Conservation (phyloP, 1,140 invertebrate genomes). For the Panagrolaimus sp. region DNA sequence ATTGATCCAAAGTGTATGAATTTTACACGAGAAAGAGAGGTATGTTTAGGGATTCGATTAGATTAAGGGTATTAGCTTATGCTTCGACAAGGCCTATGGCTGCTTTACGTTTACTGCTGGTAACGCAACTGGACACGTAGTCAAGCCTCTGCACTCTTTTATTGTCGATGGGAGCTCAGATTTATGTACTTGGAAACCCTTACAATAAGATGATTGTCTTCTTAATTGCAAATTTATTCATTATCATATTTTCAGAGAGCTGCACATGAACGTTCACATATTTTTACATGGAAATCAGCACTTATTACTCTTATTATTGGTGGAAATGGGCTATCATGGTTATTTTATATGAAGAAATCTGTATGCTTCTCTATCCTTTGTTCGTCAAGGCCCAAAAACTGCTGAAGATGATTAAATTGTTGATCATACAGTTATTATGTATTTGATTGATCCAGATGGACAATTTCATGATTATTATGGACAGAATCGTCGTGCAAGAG, state of each 20-base stretch:
- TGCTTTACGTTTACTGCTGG: no score
- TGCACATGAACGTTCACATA: slow-evolving; percentile 34
- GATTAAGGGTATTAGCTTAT: background rate
- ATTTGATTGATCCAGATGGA: slow-evolving; percentile 88
- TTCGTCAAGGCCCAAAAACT: no score
- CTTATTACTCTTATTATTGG: slow-evolving; percentile 31
- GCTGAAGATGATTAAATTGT: slow-evolving; percentile 62
- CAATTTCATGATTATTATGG: slow-evolving; percentile 96
- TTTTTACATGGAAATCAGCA: slow-evolving; percentile 45
- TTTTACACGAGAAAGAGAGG: slow-evolving; percentile 5
- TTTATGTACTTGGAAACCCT: no score
- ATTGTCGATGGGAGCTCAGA: no score
- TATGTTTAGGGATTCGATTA: background rate
- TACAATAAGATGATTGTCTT: no score
- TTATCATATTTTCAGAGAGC: slow-evolving; percentile 34
- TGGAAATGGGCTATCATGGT: slow-evolving; percentile 25
- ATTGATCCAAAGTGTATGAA: slow-evolving; percentile 10
- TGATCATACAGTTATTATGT: slow-evolving; percentile 97
- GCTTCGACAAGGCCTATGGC: no score
- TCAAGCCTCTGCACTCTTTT: no score
- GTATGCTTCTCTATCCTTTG: background rate
- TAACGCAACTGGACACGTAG: no score
- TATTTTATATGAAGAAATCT: slow-evolving; percentile 42
- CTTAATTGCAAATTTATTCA: no score
- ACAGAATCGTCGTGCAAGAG: slow-evolving; percentile 74